A percentile compares a stretch with the other conserved stretches of the same genome.
These are phyloP conservation scores for Caenorhabditis wallacei DNA, from an alignment of 2,888 invertebrate genomes.

Conservation along the genomic window DNA sequence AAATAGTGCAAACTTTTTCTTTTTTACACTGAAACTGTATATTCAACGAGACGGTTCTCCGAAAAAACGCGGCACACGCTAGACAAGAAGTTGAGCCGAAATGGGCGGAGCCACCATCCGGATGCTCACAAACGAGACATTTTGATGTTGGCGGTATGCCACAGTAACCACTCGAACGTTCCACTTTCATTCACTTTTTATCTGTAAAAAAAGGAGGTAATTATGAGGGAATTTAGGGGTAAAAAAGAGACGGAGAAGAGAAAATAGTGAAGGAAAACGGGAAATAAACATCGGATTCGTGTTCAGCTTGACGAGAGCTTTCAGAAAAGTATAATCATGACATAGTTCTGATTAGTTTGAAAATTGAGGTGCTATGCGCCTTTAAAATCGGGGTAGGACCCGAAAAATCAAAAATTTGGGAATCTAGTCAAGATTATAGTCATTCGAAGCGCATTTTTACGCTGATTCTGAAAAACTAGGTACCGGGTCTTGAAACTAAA, in stretches of 20 bases:
- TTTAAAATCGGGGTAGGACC: no score
- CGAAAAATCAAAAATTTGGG: no score
- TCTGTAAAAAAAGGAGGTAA: slow-evolving; percentile 7
- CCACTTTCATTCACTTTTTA: slow-evolving; percentile 44
- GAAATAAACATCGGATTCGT: neutral
- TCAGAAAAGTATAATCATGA: no score
- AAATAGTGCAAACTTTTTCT: slow-evolving; percentile 67
- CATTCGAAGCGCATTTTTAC: no score
- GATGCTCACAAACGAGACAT: slow-evolving; percentile 73
- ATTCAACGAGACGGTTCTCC: slow-evolving; percentile 70
- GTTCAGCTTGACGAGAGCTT: neutral
- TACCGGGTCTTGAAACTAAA: no score
- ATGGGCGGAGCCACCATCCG: slow-evolving; percentile 72
- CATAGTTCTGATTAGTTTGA: no score
- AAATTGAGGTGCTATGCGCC: no score
- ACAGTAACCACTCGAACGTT: slow-evolving; percentile 31
- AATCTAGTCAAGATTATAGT: no score
- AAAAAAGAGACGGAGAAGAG: neutral
- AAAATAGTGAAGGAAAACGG: neutral
- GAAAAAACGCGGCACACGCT: slow-evolving; percentile 78
- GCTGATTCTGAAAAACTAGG: no score
- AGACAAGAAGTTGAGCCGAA: slow-evolving; percentile 75
- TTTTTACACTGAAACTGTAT: slow-evolving; percentile 74
- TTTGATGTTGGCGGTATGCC: slow-evolving; percentile 25
- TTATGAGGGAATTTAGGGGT: neutral